Base-by-base conservation (phyloP, 1,140 invertebrate genomes). In the Aphelinus atriplicis region DNA sequence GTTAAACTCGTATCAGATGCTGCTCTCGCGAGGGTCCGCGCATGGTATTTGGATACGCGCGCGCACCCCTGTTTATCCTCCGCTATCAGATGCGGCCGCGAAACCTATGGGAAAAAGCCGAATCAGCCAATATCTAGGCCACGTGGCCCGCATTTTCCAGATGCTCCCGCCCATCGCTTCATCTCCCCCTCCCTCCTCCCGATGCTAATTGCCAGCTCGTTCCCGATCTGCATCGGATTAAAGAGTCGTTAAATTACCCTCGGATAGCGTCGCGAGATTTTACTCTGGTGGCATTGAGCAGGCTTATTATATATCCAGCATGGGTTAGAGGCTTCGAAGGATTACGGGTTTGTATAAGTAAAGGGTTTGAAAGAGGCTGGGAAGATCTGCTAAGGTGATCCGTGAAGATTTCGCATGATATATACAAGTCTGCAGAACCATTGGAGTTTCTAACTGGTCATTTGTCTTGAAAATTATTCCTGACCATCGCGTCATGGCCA, bases 41-140 rank as follows among this genome's bases (percentile, higher is more conserved):
- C 42, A 10, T 48, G 63, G 26, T 65, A 65, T 65, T 65, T 65
- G 63, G 7, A 48, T 53, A 65, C 48, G 45, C 63, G 50, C 63
- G 5, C 57, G 26, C 3, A 10, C 26, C 5, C 7, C 57, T 60
- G 26, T 60, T 4, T 60, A 60, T 60, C 7, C 57, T 7, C 57
- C 7, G 7, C 7, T 7, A 60, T 10, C 26, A 4, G 57, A 60
- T 4, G 7, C 7, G 57, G 57, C 7, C 7, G 57, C 57, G 57
- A 60, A n/a, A 26, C 26, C 26, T 26, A 43, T 10, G 51, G 26
- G 10, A 45, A 2, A 7, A n/a, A 0, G 26, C 58, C 3, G 64
- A 62, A 74, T 62, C 51, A 68, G 60, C 66, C 73, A 75, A 75
- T 75, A 75, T 75, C 58, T 75, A 75, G 58, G 73, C 73, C 73